phyloP scores from a whole-genome alignment of 1,140 invertebrate species.

The Tenebrio molitor region DNA sequence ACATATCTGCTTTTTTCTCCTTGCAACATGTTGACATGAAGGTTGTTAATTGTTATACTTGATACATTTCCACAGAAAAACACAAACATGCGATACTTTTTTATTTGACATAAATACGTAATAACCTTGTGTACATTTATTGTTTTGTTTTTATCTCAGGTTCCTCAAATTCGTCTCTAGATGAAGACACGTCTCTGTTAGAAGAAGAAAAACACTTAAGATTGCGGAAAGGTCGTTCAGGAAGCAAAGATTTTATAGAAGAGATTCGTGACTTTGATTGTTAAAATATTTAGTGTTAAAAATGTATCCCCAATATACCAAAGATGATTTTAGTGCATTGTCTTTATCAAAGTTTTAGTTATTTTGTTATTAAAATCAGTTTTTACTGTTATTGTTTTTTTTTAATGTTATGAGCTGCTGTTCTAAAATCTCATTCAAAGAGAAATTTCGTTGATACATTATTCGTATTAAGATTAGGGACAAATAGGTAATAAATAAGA shows the following conservation, averaged over 20 bases:
- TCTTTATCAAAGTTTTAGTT: neutral
- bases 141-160: too few species aligned
- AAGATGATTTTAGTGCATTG: too few species aligned
- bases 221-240: conserved; percentile 9
- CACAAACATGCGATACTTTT: too few species aligned
- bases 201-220: conserved; percentile 14
- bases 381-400: neutral
- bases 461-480: too few species aligned
- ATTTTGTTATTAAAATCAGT: neutral
- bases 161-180: conserved; percentile 31
- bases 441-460: too few species aligned
- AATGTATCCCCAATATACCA: conserved; percentile 23
- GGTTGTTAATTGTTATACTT: too few species aligned
- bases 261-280: conserved; percentile 22
- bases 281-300: conserved; percentile 18
- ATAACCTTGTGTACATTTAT: neutral
- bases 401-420: too few species aligned
- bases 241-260: conserved; percentile 33
- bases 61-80: too few species aligned
- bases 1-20: too few species aligned
- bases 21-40: too few species aligned
- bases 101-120: neutral
- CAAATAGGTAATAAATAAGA: too few species aligned
- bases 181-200: conserved; percentile 31
- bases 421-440: too few species aligned